phyloP scores from a whole-genome alignment of 1,140 invertebrate genomes.

The Achatina immaculata region DNA sequence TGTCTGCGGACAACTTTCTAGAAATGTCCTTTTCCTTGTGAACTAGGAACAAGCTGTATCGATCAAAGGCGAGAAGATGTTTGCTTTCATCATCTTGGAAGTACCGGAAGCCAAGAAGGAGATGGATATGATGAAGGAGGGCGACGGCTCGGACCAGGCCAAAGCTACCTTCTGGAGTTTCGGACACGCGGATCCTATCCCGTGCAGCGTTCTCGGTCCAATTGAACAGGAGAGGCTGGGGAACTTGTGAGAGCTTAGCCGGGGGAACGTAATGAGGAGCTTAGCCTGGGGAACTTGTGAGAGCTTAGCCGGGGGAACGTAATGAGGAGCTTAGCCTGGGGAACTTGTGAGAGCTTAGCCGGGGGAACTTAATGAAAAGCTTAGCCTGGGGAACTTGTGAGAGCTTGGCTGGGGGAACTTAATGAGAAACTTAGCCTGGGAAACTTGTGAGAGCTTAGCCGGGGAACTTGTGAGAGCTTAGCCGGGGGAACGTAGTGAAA shows the following conservation, averaged over 20 bases:
- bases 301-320: too few species aligned
- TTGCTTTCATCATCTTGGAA: conserved; percentile 21
- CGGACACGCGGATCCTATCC: conserved; percentile 26
- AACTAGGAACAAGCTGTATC: conserved; percentile 11
- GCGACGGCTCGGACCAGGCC: conserved; percentile 3
- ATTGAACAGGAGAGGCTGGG: conserved; percentile 24
- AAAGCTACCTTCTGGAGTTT: conserved; percentile 22
- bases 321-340: conserved; percentile 13
- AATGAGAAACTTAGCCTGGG: not conserved
- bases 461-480: too few species aligned
- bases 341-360: conserved; percentile 6
- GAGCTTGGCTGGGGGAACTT: too few species aligned
- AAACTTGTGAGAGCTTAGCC: too few species aligned
- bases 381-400: conserved; percentile 20
- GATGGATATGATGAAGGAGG: conserved; percentile 1
- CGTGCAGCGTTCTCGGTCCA: conserved; percentile 19
- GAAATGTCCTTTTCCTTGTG: too few species aligned
- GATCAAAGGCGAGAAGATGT: conserved; percentile 7
- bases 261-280: too few species aligned
- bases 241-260: conserved; percentile 6
- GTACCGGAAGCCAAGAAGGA: conserved; percentile 15
- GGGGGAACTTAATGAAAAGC: too few species aligned
- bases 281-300: conserved; percentile 20
- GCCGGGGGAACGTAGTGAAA: not conserved
- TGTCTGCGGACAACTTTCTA: too few species aligned